Conservation (phyloP, 2,113 vertebrate species). For the Aix galericulata region DNA sequence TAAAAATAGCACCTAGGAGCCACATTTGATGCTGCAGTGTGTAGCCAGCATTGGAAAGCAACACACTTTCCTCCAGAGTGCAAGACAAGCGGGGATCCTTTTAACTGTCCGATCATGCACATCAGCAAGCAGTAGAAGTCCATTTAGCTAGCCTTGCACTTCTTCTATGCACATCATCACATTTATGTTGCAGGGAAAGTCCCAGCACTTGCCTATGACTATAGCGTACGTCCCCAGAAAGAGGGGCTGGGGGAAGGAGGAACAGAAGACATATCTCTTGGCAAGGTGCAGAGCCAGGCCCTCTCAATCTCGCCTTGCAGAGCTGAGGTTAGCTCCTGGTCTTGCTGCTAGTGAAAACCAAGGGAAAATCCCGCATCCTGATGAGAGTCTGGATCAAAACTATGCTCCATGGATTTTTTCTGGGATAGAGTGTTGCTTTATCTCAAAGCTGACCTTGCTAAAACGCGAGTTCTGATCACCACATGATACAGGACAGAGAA, state of each 20-base stretch:
- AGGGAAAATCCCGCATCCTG: not conserved
- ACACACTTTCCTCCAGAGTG: not conserved
- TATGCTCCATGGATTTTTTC: not conserved
- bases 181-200: not conserved
- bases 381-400: not conserved
- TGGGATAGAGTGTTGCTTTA: accelerated
- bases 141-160: not conserved
- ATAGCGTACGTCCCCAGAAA: not conserved
- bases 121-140: not conserved
- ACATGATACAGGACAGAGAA: not conserved
- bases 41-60: not conserved
- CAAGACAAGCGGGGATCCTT: not conserved
- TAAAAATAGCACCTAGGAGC: not conserved
- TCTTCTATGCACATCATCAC: not conserved
- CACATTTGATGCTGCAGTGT: not conserved
- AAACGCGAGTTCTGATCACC: not conserved
- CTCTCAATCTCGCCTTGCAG: not conserved
- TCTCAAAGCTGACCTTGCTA: not conserved
- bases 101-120: not conserved
- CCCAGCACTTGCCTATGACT: not conserved
- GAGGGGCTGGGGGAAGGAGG: accelerated
- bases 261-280: not conserved
- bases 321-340: not conserved
- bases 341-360: not conserved
- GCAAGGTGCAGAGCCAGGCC: not conserved